Percentiles rank a stretch among this genome's conserved stretches.
phyloP scores from a whole-genome alignment of 2,113 vertebrate species.

The Fulica atra region DNA sequence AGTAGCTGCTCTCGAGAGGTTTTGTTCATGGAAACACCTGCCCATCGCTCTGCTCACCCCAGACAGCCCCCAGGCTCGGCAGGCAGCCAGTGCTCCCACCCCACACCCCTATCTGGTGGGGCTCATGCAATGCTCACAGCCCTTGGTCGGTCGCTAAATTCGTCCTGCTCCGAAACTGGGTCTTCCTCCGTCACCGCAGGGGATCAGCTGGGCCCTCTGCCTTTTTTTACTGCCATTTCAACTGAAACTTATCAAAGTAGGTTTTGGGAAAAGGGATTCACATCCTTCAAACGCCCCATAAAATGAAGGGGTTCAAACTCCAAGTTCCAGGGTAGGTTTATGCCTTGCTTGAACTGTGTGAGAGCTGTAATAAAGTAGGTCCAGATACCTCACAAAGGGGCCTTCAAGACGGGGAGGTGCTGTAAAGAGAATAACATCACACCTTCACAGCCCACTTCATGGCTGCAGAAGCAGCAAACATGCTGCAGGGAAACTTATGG shows the following conservation, averaged over 20 bases:
- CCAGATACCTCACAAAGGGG: background rate
- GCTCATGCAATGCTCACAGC: accelerated
- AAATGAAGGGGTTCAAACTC: background rate
- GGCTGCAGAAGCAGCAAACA: background rate
- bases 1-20: background rate
- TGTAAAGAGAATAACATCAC: background rate
- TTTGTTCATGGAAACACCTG: constrained; percentile 25
- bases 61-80: accelerated
- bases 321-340: background rate
- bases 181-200: background rate
- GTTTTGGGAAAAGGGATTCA: background rate
- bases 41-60: background rate
- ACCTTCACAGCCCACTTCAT: background rate
- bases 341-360: accelerated
- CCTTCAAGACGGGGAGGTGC: background rate
- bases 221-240: background rate
- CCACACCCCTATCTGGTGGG: accelerated
- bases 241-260: background rate
- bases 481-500: background rate
- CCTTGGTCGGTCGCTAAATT: background rate
- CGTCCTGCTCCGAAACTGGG: background rate
- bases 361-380: background rate
- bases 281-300: accelerated
- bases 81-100: background rate
- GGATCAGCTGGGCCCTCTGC: background rate